Evolutionary conservation across 1,140 invertebrate genomes (phyloP).

Genomic region (Drosophila virilis): DNA sequence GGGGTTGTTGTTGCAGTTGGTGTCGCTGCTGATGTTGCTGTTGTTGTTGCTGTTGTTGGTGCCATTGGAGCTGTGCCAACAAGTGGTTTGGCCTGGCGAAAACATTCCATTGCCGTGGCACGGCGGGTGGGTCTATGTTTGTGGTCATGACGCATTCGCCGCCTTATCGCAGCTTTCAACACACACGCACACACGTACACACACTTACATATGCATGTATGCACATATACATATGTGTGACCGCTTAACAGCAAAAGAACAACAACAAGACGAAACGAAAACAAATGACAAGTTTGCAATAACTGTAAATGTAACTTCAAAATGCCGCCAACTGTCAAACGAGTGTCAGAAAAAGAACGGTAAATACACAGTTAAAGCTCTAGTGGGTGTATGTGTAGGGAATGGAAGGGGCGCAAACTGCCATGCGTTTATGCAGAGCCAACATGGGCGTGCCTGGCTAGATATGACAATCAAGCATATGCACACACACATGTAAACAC

Average conservation of each 20-base stretch:
- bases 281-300: slow-evolving; percentile 36
- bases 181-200: background rate
- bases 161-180: slow-evolving; percentile 43
- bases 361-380: slow-evolving; percentile 14
- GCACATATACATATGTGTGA: slow-evolving; percentile 13
- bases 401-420: background rate
- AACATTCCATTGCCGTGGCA: slow-evolving; percentile 53
- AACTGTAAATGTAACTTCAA: slow-evolving; percentile 44
- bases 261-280: slow-evolving; percentile 39
- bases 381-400: background rate
- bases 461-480: slow-evolving; percentile 1
- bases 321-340: slow-evolving; percentile 47
- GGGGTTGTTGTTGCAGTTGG: slow-evolving; percentile 19
- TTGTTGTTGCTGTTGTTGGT: slow-evolving; percentile 13
- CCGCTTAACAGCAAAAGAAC: slow-evolving; percentile 17
- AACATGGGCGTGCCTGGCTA: slow-evolving; percentile 8
- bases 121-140: slow-evolving; percentile 40
- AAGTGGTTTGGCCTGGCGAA: slow-evolving; percentile 69
- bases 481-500: background rate
- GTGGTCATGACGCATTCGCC: slow-evolving; percentile 39
- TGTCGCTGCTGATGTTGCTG: slow-evolving; percentile 22
- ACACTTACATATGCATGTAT: background rate
- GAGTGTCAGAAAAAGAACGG: slow-evolving; percentile 27
- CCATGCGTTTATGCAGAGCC: slow-evolving; percentile 23
- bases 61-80: slow-evolving; percentile 70